phyloP scores from a whole-genome alignment of 2,797 vertebrate genomes.

The Heteromormyrus szaboi region DNA sequence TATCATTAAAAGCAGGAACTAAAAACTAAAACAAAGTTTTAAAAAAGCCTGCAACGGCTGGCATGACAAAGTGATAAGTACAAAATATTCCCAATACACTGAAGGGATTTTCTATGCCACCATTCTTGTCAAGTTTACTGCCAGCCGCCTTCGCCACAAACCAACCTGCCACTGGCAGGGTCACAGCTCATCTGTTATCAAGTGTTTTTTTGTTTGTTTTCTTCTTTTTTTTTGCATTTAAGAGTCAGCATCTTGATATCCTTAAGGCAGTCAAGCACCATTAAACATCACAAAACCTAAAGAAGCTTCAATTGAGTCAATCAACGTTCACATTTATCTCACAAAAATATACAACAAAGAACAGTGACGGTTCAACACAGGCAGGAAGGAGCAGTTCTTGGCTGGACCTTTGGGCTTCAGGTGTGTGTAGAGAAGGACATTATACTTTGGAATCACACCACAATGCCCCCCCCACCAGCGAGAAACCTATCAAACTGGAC shows the following conservation, averaged over 20 bases:
- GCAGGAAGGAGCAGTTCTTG: conserved; percentile 9
- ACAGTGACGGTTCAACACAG: conserved; percentile 26
- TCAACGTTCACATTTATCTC: conserved; percentile 29
- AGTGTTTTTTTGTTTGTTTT: conserved; percentile 24
- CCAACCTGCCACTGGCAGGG: background rate
- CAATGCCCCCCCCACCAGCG: background rate
- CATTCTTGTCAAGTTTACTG: background rate
- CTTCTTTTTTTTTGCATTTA: conserved; percentile 20
- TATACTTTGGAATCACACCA: conserved; percentile 9
- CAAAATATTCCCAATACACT: background rate
- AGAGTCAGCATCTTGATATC: conserved; percentile 54
- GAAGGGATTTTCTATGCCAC: background rate
- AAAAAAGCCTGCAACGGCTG: background rate
- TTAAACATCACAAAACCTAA: conserved; percentile 25
- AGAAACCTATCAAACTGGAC: background rate
- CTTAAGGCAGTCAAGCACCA: conserved; percentile 54
- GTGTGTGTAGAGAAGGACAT: background rate
- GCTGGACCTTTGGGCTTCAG: background rate
- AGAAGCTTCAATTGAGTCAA: conserved; percentile 15
- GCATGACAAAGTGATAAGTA: background rate
- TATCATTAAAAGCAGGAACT: background rate
- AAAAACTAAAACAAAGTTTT: background rate
- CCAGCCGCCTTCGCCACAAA: background rate
- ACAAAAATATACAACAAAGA: conserved; percentile 35
- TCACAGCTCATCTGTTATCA: conserved; percentile 23